phyloP scores from a whole-genome alignment of 1,140 invertebrate genomes.

The Calliopsis andreniformis region DNA sequence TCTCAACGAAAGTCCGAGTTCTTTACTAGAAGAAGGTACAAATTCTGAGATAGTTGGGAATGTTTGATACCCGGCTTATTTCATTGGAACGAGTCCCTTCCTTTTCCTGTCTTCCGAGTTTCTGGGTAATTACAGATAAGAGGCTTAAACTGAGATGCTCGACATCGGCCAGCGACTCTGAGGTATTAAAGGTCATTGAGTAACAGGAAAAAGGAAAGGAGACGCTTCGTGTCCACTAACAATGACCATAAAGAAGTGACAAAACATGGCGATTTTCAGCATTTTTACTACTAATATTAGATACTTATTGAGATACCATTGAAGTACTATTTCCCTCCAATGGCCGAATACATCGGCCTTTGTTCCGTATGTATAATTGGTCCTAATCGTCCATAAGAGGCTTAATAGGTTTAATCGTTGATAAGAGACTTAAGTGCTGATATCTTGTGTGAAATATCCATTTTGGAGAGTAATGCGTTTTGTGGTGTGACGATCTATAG shows the following conservation, averaged over 20 bases:
- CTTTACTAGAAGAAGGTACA: background rate
- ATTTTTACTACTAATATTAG: no score
- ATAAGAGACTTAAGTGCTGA: constrained; percentile 52
- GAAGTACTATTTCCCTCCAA: background rate
- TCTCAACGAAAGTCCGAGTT: background rate
- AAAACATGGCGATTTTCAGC: no score
- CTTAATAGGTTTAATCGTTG: constrained; percentile 49
- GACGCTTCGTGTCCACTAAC: background rate
- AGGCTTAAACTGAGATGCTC: constrained; percentile 22
- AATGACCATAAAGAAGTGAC: background rate
- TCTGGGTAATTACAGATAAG: constrained; percentile 37
- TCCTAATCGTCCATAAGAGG: constrained; percentile 56
- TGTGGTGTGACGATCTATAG: no score
- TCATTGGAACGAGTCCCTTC: background rate
- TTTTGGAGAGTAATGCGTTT: constrained; percentile 46
- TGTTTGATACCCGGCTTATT: constrained; percentile 30
- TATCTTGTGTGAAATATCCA: constrained; percentile 51
- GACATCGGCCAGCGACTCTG: constrained; percentile 12
- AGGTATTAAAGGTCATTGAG: background rate
- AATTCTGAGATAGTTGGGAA: constrained; percentile 7
- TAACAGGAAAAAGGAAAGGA: background rate
- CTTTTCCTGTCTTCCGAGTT: background rate
- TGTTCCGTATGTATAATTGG: constrained; percentile 33
- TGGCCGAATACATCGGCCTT: constrained; percentile 2
- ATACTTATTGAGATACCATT: no score